Evolutionary conservation across 2,888 invertebrate genomes (phyloP).

Genomic region (Idaea biselata): DNA sequence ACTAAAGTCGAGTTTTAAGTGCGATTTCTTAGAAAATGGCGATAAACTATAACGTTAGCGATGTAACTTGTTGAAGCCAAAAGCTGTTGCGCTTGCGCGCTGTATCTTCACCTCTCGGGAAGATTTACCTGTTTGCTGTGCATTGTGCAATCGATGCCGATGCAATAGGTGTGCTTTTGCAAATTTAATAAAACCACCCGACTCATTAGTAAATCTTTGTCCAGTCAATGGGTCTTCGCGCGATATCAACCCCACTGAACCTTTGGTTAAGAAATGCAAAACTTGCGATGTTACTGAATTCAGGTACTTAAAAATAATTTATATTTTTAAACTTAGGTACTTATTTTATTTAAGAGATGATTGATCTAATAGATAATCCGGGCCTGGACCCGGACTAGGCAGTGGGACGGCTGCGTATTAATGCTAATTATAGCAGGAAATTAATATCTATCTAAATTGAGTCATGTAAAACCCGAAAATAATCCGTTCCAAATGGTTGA

Average conservation of each 20-base stretch:
- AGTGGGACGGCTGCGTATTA: too few relatives aligned
- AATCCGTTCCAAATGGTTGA: too few relatives aligned
- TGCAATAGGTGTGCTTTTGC: too few relatives aligned
- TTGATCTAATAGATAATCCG: too few relatives aligned
- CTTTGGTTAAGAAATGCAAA: conserved; percentile 46
- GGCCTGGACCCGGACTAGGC: too few relatives aligned
- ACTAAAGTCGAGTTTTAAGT: background rate
- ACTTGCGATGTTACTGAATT: conserved; percentile 42
- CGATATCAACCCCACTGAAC: conserved; percentile 11
- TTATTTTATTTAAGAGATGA: too few relatives aligned
- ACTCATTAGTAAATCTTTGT: background rate
- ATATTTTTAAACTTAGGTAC: background rate
- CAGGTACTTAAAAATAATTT: conserved; percentile 40
- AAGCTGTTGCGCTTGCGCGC: background rate
- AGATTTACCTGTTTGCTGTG: background rate
- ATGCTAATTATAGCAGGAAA: too few relatives aligned
- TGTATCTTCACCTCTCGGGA: background rate
- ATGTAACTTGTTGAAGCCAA: background rate
- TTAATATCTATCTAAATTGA: too few relatives aligned
- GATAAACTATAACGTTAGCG: background rate
- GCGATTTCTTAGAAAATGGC: background rate
- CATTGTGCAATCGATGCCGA: background rate
- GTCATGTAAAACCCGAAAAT: too few relatives aligned
- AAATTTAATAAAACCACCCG: background rate
- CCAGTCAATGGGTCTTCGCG: conserved; percentile 6